Base-by-base conservation (phyloP, 2,888 invertebrate species). In the Diplazon laetatorius region DNA sequence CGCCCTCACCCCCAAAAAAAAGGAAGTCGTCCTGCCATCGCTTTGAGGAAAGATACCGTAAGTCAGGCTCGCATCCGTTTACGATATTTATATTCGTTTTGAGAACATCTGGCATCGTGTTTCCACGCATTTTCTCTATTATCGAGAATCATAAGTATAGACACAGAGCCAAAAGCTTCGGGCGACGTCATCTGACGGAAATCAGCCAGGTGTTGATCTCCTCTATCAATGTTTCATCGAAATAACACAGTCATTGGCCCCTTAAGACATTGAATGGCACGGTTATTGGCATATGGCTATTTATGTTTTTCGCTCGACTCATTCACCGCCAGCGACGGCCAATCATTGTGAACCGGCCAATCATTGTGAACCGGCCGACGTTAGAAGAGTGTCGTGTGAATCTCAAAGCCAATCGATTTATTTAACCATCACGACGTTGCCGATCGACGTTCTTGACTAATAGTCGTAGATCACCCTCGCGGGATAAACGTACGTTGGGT, bases 51-150 rank as follows among this genome's bases (percentile, higher is more conserved):
- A 63, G 48, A 30, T 30, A 35, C 63, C 48, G 12, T 48, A 65
- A 37, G 50, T 20, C 60, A 42, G 8, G 39, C 60, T 8, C 65
- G 39, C 65, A 50, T 65, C 48, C 65, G 65, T 50, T n/a, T 14
- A 65, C 37, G 65, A 65, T 65, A 65, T 65, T 65, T 65, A 48
- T 65, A 65, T 48, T 52, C 65, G 22, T 52, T 50, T 50, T 37
- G 50, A 22, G 37, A 65, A 48, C 65, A 65, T 65, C 65, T 65
- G 65, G 37, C 14, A 18, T 22, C 14, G 42, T 18, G 50, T 65
- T 50, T 48, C 48, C 65, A 18, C 5, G 35, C 3, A 22, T 18
- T 39, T 30, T 50, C 42, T 22, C n/a, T 14, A 10, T 42, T n/a
- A 44, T 44, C 42, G 44, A 50, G 30, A 63, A 48, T 18, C n/a